A percentile compares a stretch with the other conserved stretches of the same genome.
These are phyloP conservation scores for Aphelocoma californica DNA, from an alignment of 2,797 vertebrate genomes.

Conservation along the genomic window DNA sequence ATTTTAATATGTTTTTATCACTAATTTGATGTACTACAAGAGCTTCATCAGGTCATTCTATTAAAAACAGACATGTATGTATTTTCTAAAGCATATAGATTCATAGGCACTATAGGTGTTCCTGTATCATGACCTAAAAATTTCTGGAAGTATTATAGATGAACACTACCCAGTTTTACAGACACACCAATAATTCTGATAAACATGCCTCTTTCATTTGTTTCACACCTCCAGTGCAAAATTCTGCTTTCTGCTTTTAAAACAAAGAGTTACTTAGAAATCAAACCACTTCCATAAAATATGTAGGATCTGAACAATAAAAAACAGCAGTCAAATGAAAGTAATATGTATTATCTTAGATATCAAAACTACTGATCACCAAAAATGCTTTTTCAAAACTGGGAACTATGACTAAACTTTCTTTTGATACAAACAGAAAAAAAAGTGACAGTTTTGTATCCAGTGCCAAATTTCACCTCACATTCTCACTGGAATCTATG, in stretches of 20 bases:
- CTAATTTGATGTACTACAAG: not conserved
- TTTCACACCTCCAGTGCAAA: not conserved
- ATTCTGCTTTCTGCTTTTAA: not conserved
- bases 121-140: not conserved
- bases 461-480: not conserved
- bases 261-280: not conserved
- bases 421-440: not conserved
- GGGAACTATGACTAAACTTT: not conserved
- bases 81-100: not conserved
- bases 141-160: not conserved
- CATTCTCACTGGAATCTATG: not conserved
- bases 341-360: not conserved
- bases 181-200: not conserved
- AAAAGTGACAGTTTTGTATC: not conserved
- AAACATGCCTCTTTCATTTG: not conserved
- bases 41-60: not conserved
- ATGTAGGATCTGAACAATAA: not conserved
- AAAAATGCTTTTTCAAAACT: not conserved
- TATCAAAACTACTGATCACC: not conserved
- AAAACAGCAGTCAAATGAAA: not conserved
- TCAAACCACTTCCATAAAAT: not conserved
- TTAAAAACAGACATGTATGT: not conserved
- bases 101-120: not conserved
- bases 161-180: not conserved
- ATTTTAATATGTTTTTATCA: not conserved